These are phyloP conservation scores for Pseudopodoces humilis DNA, from an alignment of 2,113 vertebrate genomes.

Conservation along the genomic window DNA sequence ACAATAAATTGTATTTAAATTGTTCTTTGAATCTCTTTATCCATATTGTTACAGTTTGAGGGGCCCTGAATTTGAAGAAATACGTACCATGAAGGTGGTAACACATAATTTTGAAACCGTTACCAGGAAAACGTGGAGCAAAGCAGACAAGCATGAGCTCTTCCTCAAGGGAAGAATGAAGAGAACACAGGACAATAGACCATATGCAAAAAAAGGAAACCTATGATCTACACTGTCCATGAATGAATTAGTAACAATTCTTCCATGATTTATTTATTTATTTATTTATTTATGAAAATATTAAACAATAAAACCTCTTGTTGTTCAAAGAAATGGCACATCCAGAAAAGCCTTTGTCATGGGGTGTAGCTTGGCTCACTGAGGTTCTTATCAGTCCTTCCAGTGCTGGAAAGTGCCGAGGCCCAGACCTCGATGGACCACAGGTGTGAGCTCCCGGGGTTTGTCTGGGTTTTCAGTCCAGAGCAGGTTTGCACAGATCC, in stretches of 20 bases:
- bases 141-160: background rate
- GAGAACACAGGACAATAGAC: background rate
- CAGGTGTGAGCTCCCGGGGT: too few species aligned
- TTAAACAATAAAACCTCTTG: too few species aligned
- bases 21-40: background rate
- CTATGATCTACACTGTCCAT: background rate
- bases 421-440: too few species aligned
- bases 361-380: too few species aligned
- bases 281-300: too few species aligned
- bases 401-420: too few species aligned
- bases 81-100: background rate
- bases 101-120: background rate
- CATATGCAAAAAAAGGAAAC: background rate
- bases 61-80: background rate
- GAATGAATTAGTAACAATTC: background rate
- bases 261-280: background rate
- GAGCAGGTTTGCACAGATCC: too few species aligned
- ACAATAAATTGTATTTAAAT: background rate
- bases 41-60: background rate
- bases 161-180: background rate
- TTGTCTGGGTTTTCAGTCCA: too few species aligned
- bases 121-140: background rate
- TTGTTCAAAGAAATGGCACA: too few species aligned
- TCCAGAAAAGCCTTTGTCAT: too few species aligned
- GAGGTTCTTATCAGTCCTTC: too few species aligned